These are phyloP conservation scores for Mongoloraphidia duomilia DNA, from an alignment of 2,888 invertebrate species.

Conservation along the genomic window DNA sequence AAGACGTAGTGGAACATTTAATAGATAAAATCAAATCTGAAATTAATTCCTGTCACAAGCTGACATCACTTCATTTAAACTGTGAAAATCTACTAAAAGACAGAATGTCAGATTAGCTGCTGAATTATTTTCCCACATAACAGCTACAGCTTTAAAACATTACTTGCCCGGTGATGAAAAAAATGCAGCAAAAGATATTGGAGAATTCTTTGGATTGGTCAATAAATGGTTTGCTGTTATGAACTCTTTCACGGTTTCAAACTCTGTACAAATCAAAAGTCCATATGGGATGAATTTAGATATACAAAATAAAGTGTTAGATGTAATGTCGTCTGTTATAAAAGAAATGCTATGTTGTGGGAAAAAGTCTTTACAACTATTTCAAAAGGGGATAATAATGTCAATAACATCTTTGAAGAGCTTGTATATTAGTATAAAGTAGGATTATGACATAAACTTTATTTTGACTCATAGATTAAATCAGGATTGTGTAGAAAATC, in stretches of 20 bases:
- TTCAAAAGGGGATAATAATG: conserved; percentile 10
- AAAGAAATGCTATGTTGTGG: not conserved
- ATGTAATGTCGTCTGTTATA: conserved; percentile 1
- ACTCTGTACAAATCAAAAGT: conserved; percentile 10
- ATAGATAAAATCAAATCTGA: conserved; percentile 7
- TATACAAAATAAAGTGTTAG: conserved; percentile 8
- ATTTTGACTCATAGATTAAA: no score
- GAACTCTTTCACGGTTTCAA: conserved; percentile 12
- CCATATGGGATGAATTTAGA: conserved; percentile 12
- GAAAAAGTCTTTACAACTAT: conserved; percentile 4
- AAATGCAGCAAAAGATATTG: conserved; percentile 8
- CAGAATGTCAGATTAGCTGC: no score
- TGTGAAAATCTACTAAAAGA: no score
- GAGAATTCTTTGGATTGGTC: conserved; percentile 15
- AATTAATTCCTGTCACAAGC: conserved; percentile 11
- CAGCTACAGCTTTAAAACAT: conserved; percentile 16
- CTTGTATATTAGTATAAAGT: no score
- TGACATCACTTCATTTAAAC: conserved; percentile 13
- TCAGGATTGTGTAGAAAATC: no score
- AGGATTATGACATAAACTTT: no score
- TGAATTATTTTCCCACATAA: conserved; percentile 17
- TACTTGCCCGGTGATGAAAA: conserved; percentile 13
- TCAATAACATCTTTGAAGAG: no score
- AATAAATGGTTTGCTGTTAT: conserved; percentile 20
- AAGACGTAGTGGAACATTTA: conserved; percentile 8